Percentiles rank a stretch among this genome's conserved stretches.
Conservation (phyloP, 2,888 invertebrate species). For the Apocheima hispidaria region DNA sequence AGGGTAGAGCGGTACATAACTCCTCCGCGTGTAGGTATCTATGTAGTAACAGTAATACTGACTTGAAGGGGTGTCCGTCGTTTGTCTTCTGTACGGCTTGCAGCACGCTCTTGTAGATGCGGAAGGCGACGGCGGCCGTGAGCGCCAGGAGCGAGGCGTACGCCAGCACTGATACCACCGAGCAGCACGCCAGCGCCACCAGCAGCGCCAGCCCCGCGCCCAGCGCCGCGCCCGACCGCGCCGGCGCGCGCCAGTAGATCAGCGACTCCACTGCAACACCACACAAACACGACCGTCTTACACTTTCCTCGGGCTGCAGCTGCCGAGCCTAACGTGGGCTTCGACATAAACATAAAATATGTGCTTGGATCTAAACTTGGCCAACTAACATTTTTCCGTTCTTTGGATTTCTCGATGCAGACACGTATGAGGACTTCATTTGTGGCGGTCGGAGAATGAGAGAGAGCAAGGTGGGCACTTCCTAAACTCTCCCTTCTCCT, state of each 20-base stretch:
- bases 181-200: constrained; percentile 97
- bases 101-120: constrained; percentile 97
- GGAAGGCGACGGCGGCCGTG: constrained; percentile 95
- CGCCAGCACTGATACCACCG: constrained; percentile 97
- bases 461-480: too few species aligned
- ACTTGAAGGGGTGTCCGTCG: constrained; percentile 99
- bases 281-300: too few species aligned
- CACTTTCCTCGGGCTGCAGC: too few species aligned
- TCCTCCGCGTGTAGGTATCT: neutral
- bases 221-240: constrained; percentile 97
- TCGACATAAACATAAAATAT: too few species aligned
- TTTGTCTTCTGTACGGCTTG: constrained; percentile 98
- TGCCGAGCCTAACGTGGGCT: too few species aligned
- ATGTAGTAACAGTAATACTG: constrained; percentile 65
- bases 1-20: too few species aligned
- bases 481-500: too few species aligned
- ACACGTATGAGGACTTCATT: too few species aligned
- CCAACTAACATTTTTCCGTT: too few species aligned
- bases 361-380: too few species aligned
- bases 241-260: constrained; percentile 99
- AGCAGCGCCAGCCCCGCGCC: constrained; percentile 95
- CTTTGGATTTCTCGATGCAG: too few species aligned
- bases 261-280: constrained; percentile 94
- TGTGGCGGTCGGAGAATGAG: too few species aligned
- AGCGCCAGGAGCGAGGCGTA: constrained; percentile 95